Evolutionary conservation across 2,113 vertebrate species (phyloP).

Genomic region (Irena cyanogastra): DNA sequence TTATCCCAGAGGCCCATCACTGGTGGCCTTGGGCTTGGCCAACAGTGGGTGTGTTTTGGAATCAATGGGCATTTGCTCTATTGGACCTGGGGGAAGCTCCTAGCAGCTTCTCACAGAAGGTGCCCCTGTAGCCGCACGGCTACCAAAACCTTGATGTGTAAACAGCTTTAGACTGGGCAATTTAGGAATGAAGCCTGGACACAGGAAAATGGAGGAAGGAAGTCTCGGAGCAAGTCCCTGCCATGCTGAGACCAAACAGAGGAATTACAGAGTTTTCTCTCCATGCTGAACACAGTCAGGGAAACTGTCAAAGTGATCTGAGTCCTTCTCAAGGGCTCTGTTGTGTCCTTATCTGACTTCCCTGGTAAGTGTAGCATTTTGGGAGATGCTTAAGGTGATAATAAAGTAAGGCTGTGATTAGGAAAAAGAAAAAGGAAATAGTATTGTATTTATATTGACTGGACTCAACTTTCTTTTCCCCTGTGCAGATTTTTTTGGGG

Average conservation of each 20-base stretch:
- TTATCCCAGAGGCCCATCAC: neutral
- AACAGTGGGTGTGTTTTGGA: neutral
- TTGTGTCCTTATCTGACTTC: neutral
- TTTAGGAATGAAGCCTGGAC: neutral
- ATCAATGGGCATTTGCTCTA: neutral
- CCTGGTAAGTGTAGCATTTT: neutral
- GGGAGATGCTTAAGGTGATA: neutral
- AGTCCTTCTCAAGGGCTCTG: neutral
- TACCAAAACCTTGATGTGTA: neutral
- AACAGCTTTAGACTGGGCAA: neutral
- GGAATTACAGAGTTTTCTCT: neutral
- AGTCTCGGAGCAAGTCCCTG: neutral
- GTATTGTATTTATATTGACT: neutral
- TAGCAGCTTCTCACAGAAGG: neutral
- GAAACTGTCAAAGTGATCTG: neutral
- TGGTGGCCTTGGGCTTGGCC: neutral
- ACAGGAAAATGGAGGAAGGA: neutral
- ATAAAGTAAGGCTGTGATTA: neutral
- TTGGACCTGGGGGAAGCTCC: neutral
- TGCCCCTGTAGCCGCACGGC: neutral
- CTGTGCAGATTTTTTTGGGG: neutral
- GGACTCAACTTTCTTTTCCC: neutral
- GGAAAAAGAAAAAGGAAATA: neutral
- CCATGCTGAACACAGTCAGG: neutral
- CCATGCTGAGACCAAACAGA: neutral